Conservation (phyloP, 2,888 invertebrate species). For the Atethmia centrago region DNA sequence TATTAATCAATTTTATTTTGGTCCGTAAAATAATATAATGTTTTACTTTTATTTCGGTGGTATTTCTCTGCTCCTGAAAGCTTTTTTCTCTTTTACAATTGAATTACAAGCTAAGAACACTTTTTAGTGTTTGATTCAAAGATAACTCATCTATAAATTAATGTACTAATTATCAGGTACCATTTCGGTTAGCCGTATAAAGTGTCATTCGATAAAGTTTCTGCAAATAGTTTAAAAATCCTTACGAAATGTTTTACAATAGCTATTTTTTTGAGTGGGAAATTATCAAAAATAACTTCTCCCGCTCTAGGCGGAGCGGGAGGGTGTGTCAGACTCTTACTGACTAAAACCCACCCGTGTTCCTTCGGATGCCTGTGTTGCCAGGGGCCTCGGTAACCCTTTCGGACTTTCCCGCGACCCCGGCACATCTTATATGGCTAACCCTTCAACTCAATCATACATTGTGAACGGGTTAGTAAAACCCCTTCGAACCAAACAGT, state of each 20-base stretch:
- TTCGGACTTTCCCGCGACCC: too few species aligned
- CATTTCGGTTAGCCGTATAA: neutral
- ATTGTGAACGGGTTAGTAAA: neutral
- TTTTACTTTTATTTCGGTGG: neutral
- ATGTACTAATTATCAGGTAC: neutral
- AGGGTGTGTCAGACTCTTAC: too few species aligned
- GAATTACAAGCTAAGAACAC: neutral
- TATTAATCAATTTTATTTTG: constrained; percentile 26
- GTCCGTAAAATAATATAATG: neutral
- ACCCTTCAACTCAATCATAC: neutral
- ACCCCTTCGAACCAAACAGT: neutral
- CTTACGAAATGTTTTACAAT: neutral
- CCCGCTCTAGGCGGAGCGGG: too few species aligned
- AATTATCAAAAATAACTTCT: too few species aligned
- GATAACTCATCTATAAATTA: too few species aligned
- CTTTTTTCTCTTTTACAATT: neutral
- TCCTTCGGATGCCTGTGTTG: too few species aligned
- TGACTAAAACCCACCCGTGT: too few species aligned
- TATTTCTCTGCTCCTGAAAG: neutral
- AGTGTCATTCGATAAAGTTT: neutral
- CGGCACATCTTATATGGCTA: neutral
- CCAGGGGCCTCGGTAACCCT: too few species aligned
- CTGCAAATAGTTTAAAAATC: neutral
- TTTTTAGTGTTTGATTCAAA: neutral
- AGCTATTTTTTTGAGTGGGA: too few species aligned